These are phyloP conservation scores for Heliconius nattereri DNA, from an alignment of 1,140 invertebrate genomes.

Conservation along the genomic window DNA sequence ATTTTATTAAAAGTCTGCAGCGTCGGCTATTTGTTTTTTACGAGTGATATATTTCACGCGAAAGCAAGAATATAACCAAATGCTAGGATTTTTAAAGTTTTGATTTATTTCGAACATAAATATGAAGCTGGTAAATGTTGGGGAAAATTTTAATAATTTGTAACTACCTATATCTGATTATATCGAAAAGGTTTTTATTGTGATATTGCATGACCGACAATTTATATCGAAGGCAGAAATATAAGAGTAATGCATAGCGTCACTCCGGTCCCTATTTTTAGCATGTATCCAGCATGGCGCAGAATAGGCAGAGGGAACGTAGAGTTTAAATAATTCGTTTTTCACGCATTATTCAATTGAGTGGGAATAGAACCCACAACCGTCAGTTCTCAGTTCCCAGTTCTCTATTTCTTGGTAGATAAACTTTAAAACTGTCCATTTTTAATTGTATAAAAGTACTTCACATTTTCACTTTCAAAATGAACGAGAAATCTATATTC, in stretches of 20 bases:
- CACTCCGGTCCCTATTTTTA: not conserved
- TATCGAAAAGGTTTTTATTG: too few relatives aligned
- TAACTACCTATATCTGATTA: too few relatives aligned
- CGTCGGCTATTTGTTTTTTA: not conserved
- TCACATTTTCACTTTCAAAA: too few relatives aligned
- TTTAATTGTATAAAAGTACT: too few relatives aligned
- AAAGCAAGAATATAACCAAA: not conserved
- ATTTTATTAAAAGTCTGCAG: slow-evolving; percentile 11
- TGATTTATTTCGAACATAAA: not conserved
- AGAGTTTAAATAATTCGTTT: not conserved
- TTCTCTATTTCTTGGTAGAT: too few relatives aligned
- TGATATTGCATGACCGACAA: too few relatives aligned
- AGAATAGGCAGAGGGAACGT: not conserved
- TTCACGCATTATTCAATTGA: too few relatives aligned
- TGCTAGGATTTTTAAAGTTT: not conserved
- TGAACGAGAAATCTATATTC: too few relatives aligned
- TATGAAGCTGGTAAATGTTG: not conserved
- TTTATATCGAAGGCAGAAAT: too few relatives aligned
- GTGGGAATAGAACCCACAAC: not conserved
- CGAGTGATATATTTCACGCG: slow-evolving; percentile 5
- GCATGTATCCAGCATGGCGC: not conserved
- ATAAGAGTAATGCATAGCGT: too few relatives aligned
- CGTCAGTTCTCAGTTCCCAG: too few relatives aligned
- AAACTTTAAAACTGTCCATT: too few relatives aligned
- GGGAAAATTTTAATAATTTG: not conserved